Evolutionary conservation across 2,113 vertebrate genomes (phyloP).

Genomic region (Uropsilus gracilis): DNA sequence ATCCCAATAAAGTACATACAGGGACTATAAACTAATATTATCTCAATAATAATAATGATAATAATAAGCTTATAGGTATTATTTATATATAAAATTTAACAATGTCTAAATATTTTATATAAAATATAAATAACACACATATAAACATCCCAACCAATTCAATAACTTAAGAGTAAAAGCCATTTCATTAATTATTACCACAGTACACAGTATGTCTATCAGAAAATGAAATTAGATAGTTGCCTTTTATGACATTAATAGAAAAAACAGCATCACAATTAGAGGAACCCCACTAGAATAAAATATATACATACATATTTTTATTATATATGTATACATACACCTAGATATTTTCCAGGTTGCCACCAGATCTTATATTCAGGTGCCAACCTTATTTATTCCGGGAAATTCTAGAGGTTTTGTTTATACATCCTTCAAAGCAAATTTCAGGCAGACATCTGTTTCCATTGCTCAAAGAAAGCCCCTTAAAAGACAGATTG

Average conservation of each 20-base stretch:
- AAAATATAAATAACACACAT: background rate
- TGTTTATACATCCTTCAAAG: conserved; percentile 20
- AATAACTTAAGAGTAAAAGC: background rate
- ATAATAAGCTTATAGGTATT: background rate
- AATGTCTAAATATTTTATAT: background rate
- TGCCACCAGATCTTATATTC: background rate
- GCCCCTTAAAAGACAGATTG: conserved; percentile 29
- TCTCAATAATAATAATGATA: background rate
- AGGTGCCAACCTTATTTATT: background rate
- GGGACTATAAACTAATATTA: too few relatives aligned
- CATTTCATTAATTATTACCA: background rate
- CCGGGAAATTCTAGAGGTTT: conserved; percentile 16
- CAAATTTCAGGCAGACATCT: conserved; percentile 51
- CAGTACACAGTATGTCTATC: accelerated
- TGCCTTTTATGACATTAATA: too few relatives aligned
- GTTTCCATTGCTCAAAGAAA: conserved; percentile 48
- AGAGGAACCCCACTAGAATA: background rate
- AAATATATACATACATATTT: background rate
- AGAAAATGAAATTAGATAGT: too few relatives aligned
- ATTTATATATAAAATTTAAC: background rate
- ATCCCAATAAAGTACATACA: too few relatives aligned
- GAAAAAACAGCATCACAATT: background rate
- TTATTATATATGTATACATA: background rate
- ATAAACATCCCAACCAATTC: background rate
- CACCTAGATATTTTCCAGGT: too few relatives aligned